Base-by-base conservation (phyloP, 2,113 vertebrate species). In the Myiozetetes cayanensis region DNA sequence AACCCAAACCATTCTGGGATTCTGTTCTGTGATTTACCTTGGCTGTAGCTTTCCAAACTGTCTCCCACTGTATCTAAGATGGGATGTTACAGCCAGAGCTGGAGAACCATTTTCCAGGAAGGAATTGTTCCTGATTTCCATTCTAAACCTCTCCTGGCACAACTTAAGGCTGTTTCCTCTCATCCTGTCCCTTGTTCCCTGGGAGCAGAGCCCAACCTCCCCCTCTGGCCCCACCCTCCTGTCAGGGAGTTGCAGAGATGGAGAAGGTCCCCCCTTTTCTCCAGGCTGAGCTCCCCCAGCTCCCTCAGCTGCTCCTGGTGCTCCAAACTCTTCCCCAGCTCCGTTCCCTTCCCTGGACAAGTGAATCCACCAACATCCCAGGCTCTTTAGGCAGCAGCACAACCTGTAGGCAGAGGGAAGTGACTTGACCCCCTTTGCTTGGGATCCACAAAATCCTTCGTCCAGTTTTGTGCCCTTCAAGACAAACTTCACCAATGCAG, bases 341-440 rank as follows among this genome's bases (percentile, higher is more conserved):
- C 63, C 0, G 0, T 49, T 53, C 19, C 28, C 23, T 30, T 46
- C 47, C 27, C 31, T 13, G 41, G 8, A 53, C 21, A 35, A 47
- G 25, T 11, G 33, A 59, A 91, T 20, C 53, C 63, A 50, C 17
- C 30, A 53, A 9, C 43, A 37, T 35, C 16, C 33, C 9, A 2
- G 27, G 35, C 39, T 80, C 16, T 65, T 77, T 7, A 56, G 73
- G 53, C 21, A n/a, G 58, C 14, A 87, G n/a, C 44, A 39, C 27
- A 37, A 0, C 31, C 28, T 1, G 1, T 43, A 47, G 80, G 21
- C 12, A 39, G 21, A 13, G n/a, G 10, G n/a, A 14, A 46, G 37
- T 27, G n/a, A 24, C 33, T 19, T 66, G 16, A 22, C 6, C 9
- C 5, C 8, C 9, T 82, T 81, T 72, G 16, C 47, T 67, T 1